Evolutionary conservation across 2,888 invertebrate species (phyloP).

Genomic region (Scelioninae gen. 2): DNA sequence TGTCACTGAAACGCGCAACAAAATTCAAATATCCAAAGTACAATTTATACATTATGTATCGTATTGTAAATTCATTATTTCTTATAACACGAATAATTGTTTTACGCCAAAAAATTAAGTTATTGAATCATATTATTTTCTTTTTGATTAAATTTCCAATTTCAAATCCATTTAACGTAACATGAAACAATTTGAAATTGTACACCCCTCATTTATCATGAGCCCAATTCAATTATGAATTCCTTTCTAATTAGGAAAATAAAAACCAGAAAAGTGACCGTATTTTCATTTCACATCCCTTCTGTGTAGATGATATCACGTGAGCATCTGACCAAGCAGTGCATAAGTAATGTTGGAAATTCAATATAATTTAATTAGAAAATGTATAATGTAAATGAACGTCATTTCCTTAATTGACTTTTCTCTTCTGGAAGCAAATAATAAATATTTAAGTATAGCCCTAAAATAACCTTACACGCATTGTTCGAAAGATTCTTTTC

Average conservation of each 20-base stretch:
- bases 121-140: too few relatives aligned
- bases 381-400: neutral
- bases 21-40: too few relatives aligned
- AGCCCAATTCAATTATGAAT: conserved; percentile 19
- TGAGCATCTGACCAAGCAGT: conserved; percentile 10
- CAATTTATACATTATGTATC: too few relatives aligned
- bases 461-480: neutral
- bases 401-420: conserved; percentile 12
- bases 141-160: neutral
- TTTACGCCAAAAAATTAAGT: too few relatives aligned
- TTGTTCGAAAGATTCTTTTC: neutral
- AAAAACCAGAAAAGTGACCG: conserved; percentile 15
- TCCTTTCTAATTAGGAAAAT: conserved; percentile 38
- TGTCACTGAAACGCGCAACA: too few relatives aligned
- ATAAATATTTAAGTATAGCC: neutral
- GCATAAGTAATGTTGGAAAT: conserved; percentile 27
- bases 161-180: neutral
- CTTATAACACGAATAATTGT: too few relatives aligned
- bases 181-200: neutral
- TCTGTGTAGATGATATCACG: conserved; percentile 6
- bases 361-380: conserved; percentile 23
- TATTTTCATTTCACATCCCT: conserved; percentile 24
- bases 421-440: conserved; percentile 3
- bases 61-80: too few relatives aligned
- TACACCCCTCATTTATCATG: conserved; percentile 15